Evolutionary conservation across 2,113 vertebrate species (phyloP).

Genomic region (Eubucco bourcierii): DNA sequence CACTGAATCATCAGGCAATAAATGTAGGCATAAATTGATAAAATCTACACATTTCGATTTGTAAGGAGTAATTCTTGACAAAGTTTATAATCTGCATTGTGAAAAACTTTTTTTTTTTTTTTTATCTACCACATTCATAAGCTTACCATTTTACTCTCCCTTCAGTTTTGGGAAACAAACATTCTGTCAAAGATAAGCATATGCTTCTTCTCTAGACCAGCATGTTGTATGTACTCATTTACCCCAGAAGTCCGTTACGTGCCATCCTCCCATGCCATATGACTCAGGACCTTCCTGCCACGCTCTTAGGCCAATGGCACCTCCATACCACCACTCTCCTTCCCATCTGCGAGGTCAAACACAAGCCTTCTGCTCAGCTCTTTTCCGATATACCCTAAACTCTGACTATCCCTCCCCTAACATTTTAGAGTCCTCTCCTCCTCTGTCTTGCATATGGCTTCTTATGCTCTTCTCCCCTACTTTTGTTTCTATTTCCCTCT

Average conservation of each 20-base stretch:
- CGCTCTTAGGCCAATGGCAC: accelerated
- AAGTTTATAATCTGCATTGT: background rate
- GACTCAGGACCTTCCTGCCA: background rate
- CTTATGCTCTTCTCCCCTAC: background rate
- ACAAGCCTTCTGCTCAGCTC: background rate
- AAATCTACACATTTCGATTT: background rate
- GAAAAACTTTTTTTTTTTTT: background rate
- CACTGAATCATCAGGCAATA: slow-evolving; percentile 5
- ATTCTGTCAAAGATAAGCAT: background rate
- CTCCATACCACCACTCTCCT: background rate
- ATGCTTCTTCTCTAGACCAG: background rate
- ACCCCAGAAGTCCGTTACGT: background rate
- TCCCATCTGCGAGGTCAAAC: background rate
- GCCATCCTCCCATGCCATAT: background rate
- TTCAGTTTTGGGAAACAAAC: background rate
- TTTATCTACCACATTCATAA: background rate
- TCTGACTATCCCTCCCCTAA: background rate
- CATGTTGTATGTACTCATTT: accelerated
- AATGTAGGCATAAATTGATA: background rate
- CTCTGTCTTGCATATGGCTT: background rate
- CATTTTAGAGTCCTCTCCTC: background rate
- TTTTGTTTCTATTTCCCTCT: background rate
- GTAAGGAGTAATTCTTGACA: background rate
- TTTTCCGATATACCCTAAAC: background rate
- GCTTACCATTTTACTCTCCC: background rate